These are phyloP conservation scores for Caenorhabditis plicata DNA, from an alignment of 2,888 invertebrate species.

Conservation along the genomic window DNA sequence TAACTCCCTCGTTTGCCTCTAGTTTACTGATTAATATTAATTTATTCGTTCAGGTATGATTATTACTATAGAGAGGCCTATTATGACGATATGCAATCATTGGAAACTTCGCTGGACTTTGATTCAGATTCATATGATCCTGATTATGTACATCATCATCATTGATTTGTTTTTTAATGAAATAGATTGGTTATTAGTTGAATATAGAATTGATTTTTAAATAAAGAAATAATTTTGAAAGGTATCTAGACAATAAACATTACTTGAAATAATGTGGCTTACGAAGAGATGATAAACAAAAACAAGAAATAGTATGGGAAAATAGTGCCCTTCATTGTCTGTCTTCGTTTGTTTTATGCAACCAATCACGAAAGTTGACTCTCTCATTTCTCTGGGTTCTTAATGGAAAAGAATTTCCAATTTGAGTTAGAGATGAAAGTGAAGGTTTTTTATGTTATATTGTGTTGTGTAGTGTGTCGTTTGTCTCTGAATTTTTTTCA, in stretches of 20 bases:
- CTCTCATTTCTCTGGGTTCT: slow-evolving; percentile 3
- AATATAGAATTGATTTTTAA: too few species aligned
- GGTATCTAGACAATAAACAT: too few species aligned
- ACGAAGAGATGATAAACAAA: too few species aligned
- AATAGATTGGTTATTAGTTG: too few species aligned
- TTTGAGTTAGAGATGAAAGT: slow-evolving; percentile 6
- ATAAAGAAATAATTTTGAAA: too few species aligned
- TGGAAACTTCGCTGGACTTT: slow-evolving; percentile 52
- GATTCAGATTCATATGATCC: slow-evolving; percentile 56
- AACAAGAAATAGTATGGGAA: too few species aligned
- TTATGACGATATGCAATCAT: slow-evolving; percentile 51
- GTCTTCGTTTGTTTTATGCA: too few species aligned
- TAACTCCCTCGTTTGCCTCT: background rate
- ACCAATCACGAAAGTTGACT: slow-evolving; percentile 1
- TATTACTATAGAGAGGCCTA: slow-evolving; percentile 57
- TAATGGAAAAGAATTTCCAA: too few species aligned
- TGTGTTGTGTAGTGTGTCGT: slow-evolving; percentile 1
- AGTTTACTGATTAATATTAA: background rate
- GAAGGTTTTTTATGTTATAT: slow-evolving; percentile 4
- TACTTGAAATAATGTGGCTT: too few species aligned
- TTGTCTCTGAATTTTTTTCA: background rate
- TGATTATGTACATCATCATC: slow-evolving; percentile 57
- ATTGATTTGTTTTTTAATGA: slow-evolving; percentile 20
- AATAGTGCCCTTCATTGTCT: too few species aligned
- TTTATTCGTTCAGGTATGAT: slow-evolving; percentile 42